Conservation (phyloP, 2,888 invertebrate genomes). For the Clostera curtula region DNA sequence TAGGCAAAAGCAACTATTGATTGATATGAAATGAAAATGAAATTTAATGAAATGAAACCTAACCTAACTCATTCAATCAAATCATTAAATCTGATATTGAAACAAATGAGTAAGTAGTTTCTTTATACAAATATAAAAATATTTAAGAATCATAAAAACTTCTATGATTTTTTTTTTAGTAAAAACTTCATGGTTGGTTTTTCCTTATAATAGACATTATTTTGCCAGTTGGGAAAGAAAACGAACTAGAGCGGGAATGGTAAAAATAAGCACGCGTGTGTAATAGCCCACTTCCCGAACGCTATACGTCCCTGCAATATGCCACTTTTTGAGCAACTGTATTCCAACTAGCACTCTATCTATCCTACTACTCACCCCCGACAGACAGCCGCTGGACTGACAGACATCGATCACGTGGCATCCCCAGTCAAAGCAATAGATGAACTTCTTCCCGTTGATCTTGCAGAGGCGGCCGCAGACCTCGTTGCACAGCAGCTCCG, state of each 20-base stretch:
- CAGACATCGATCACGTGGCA: slow-evolving; percentile 71
- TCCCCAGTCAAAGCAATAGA: slow-evolving; percentile 73
- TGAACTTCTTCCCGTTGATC: slow-evolving; percentile 56
- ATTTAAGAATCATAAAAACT: not conserved
- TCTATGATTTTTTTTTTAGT: too few species aligned
- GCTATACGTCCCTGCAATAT: not conserved
- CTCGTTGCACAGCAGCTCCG: slow-evolving; percentile 65
- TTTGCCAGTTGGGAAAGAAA: too few species aligned
- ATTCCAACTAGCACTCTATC: not conserved
- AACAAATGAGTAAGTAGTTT: too few species aligned
- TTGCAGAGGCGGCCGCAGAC: slow-evolving; percentile 65
- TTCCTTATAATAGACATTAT: too few species aligned
- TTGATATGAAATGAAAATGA: too few species aligned
- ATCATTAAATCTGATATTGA: too few species aligned
- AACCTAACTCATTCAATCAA: too few species aligned
- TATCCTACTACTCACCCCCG: slow-evolving; percentile 46
- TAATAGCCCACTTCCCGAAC: not conserved
- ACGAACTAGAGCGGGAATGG: too few species aligned
- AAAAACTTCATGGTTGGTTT: too few species aligned
- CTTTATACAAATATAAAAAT: not conserved
- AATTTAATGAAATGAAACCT: too few species aligned
- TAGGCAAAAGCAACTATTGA: too few species aligned
- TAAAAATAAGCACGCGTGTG: too few species aligned
- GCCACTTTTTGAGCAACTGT: not conserved
- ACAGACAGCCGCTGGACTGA: slow-evolving; percentile 66